These are phyloP conservation scores for Drosophila infuscata DNA, from an alignment of 2,888 invertebrate genomes.

Conservation along the genomic window DNA sequence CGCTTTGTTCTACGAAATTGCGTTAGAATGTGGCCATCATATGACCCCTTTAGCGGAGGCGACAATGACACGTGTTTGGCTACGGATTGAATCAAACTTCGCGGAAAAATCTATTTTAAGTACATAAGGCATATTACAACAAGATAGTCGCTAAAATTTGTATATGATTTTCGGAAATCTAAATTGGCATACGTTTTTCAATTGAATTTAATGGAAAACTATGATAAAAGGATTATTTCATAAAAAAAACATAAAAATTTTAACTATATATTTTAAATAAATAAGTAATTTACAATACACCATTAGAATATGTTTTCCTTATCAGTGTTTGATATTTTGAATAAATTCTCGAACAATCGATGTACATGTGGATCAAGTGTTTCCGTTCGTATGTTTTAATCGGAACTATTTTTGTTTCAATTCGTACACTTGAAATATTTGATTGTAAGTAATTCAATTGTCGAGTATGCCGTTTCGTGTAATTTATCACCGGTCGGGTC, in stretches of 20 bases:
- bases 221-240: neutral
- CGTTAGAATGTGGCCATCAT: slow-evolving; percentile 73
- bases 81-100: slow-evolving; percentile 49
- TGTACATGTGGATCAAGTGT: neutral
- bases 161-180: neutral
- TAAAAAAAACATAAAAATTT: neutral
- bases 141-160: neutral
- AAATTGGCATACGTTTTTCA: neutral
- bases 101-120: slow-evolving; percentile 36
- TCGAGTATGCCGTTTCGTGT: slow-evolving; percentile 10
- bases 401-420: neutral
- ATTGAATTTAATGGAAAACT: neutral
- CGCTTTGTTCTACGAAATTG: slow-evolving; percentile 43
- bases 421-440: neutral
- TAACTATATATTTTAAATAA: neutral
- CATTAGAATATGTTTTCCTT: neutral
- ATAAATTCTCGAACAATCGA: neutral
- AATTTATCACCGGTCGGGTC: slow-evolving; percentile 49
- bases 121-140: neutral
- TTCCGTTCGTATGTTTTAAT: neutral
- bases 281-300: neutral
- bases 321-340: neutral
- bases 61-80: slow-evolving; percentile 48
- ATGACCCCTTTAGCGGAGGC: slow-evolving; percentile 62
- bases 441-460: slow-evolving; percentile 4